phyloP scores from a whole-genome alignment of 2,113 vertebrate species.

The Podocnemis expansa region DNA sequence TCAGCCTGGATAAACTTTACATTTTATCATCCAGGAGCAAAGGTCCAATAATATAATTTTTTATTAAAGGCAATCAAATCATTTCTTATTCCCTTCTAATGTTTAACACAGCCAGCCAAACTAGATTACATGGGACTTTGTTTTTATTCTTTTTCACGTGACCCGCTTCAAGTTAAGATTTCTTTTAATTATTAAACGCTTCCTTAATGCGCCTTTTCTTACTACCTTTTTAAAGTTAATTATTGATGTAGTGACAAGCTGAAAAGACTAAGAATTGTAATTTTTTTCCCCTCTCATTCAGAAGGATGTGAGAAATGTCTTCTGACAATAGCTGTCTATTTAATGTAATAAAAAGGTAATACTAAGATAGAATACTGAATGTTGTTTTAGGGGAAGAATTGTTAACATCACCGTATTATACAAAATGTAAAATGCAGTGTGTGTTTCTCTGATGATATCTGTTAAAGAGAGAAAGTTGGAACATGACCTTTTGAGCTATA shows the following conservation, averaged over 20 bases:
- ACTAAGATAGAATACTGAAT: constrained; percentile 58
- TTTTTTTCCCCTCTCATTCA: constrained; percentile 52
- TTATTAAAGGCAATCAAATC: background rate
- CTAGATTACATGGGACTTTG: constrained; percentile 44
- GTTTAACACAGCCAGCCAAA: constrained; percentile 17
- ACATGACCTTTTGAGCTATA: constrained; percentile 69
- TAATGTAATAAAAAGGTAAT: constrained; percentile 68
- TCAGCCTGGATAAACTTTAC: constrained; percentile 4
- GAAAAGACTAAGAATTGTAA: constrained; percentile 67
- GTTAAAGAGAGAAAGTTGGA: constrained; percentile 63
- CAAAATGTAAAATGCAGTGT: constrained; percentile 62
- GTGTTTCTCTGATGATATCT: constrained; percentile 70
- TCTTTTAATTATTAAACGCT: constrained; percentile 81
- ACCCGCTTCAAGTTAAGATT: constrained; percentile 77
- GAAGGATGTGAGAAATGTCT: constrained; percentile 60
- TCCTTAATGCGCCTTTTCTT: constrained; percentile 77
- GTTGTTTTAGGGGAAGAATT: constrained; percentile 64
- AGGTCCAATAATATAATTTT: constrained; percentile 9
- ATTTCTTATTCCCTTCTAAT: constrained; percentile 27
- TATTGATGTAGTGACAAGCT: constrained; percentile 77
- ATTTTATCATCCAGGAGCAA: constrained; percentile 15
- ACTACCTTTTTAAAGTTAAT: constrained; percentile 72
- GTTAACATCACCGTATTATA: constrained; percentile 58
- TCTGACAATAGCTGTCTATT: constrained; percentile 69
- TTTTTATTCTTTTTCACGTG: constrained; percentile 72